These are phyloP conservation scores for Enteromius viviparus DNA, from an alignment of 2,797 vertebrate species.

Conservation along the genomic window DNA sequence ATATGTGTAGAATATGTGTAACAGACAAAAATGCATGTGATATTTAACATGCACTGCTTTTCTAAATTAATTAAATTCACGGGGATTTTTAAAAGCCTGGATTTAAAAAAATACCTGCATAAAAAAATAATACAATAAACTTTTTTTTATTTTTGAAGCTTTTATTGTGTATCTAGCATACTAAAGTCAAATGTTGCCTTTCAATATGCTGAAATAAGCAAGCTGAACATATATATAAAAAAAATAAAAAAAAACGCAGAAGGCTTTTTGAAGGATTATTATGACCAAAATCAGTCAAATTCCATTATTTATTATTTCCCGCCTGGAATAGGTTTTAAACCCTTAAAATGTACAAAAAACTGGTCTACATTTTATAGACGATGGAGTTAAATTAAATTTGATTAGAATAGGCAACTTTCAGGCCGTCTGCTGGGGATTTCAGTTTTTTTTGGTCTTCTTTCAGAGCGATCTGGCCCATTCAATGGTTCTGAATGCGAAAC, in stretches of 20 bases:
- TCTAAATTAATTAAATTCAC: not conserved
- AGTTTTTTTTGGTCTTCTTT: constrained; percentile 50
- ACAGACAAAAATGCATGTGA: not conserved
- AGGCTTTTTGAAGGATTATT: not conserved
- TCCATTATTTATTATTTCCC: not conserved
- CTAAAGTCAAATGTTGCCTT: not conserved
- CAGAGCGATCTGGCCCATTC: constrained; percentile 60
- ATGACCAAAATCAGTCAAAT: not conserved
- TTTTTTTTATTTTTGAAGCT: not conserved
- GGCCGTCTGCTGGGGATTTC: constrained; percentile 43
- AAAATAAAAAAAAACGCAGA: not conserved
- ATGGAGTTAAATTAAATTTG: constrained; percentile 43
- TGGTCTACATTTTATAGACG: constrained; percentile 4
- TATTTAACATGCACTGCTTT: not conserved
- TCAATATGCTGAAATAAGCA: constrained; percentile 15
- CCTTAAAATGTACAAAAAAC: not conserved
- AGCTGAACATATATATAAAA: not conserved
- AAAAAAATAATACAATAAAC: not conserved
- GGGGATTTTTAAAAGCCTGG: not conserved
- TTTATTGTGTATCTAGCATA: not conserved
- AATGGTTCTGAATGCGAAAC: constrained; percentile 70
- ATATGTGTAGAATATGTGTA: not conserved
- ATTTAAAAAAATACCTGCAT: not conserved
- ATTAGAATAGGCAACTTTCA: constrained; percentile 36
- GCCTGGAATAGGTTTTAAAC: not conserved